These are phyloP conservation scores for Acronicta leporina DNA, from an alignment of 2,888 invertebrate genomes.

Conservation along the genomic window DNA sequence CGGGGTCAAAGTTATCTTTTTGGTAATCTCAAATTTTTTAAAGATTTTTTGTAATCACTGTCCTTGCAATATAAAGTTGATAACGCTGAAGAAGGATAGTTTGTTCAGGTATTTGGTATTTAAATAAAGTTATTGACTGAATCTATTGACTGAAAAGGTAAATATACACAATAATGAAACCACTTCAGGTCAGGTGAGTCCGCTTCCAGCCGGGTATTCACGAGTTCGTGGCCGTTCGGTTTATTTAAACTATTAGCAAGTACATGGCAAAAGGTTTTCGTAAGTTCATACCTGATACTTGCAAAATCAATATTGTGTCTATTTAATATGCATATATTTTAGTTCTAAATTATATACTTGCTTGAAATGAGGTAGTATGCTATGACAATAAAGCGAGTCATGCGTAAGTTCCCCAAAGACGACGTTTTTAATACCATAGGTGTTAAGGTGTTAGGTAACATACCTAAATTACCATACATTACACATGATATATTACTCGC, in stretches of 20 bases:
- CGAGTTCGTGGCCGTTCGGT: slow-evolving; percentile 44
- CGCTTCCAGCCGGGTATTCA: slow-evolving; percentile 46
- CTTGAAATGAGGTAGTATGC: neutral
- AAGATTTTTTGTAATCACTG: slow-evolving; percentile 1
- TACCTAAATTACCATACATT: too few species aligned
- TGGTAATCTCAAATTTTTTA: slow-evolving; percentile 6
- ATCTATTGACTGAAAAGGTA: slow-evolving; percentile 34
- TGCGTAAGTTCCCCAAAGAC: neutral
- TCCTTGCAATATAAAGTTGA: neutral
- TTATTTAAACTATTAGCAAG: slow-evolving; percentile 51
- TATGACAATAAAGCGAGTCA: slow-evolving; percentile 12
- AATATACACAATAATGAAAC: slow-evolving; percentile 34
- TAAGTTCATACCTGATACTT: slow-evolving; percentile 7
- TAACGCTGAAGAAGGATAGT: too few species aligned
- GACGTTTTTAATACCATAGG: neutral
- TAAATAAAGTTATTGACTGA: slow-evolving; percentile 16
- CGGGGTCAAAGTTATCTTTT: slow-evolving; percentile 91
- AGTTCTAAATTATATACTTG: slow-evolving; percentile 4
- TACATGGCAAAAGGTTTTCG: slow-evolving; percentile 41
- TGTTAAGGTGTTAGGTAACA: too few species aligned
- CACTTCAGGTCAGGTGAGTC: slow-evolving; percentile 38
- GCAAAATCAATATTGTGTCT: slow-evolving; percentile 19
- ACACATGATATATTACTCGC: too few species aligned
- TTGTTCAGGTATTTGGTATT: too few species aligned
- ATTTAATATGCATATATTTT: neutral